Evolutionary conservation across 2,113 vertebrate species (phyloP).

Genomic region (Toxostoma redivivum): DNA sequence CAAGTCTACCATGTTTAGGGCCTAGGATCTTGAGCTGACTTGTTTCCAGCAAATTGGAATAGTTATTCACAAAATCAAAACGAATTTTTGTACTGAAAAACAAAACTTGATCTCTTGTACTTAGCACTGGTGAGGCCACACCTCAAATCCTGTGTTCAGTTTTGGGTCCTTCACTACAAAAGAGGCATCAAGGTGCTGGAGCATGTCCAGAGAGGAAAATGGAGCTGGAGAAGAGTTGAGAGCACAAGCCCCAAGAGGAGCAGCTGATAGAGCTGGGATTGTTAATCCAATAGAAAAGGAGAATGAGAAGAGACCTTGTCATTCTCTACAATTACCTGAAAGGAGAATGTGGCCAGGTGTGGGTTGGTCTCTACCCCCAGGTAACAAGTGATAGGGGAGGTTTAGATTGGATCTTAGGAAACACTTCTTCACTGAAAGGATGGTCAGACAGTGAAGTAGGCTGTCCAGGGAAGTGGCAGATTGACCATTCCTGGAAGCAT

Average conservation of each 20-base stretch:
- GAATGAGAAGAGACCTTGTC: background rate
- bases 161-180: background rate
- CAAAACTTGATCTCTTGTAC: background rate
- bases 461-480: background rate
- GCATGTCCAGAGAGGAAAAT: fast-evolving
- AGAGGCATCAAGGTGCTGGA: background rate
- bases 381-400: background rate
- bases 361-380: fast-evolving
- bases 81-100: background rate
- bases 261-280: background rate
- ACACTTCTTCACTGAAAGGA: background rate
- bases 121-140: fast-evolving
- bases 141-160: background rate
- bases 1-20: background rate
- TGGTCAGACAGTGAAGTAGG: background rate
- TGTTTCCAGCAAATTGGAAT: background rate
- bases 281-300: background rate
- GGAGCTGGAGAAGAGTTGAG: background rate
- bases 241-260: background rate
- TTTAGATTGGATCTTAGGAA: background rate
- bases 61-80: background rate
- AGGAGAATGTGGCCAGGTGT: background rate
- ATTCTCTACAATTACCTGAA: background rate
- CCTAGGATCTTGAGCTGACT: background rate
- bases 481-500: background rate